Base-by-base conservation (phyloP, 2,113 vertebrate genomes). In the Speoplatyrhinus poulsoni region DNA sequence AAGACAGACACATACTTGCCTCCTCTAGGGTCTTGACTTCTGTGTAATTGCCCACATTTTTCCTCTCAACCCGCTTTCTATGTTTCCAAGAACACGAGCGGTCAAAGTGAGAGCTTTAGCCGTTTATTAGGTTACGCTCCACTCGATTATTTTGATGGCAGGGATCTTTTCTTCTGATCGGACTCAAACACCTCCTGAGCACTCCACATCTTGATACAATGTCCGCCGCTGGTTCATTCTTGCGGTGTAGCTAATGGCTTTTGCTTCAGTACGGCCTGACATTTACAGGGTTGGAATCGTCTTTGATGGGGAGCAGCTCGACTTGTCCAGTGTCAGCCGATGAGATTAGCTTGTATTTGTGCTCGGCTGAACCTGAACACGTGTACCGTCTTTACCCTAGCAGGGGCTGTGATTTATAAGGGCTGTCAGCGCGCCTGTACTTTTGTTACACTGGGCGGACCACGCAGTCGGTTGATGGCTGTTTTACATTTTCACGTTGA, bases 71-170 rank as follows among this genome's bases (percentile, higher is more conserved):
- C 8, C 33, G 16, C 65, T 73, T 55, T 65, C 65, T 82, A 62
- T 67, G 36, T 82, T 69, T 81, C 70, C 36, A 75, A 80, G 72
- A 86, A 65, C 66, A 72, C 17, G 84, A 80, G 73, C 8, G 1
- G 48, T 67, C 12, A 70, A 79, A 82, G 72, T 26, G 17, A 6
- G 60, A 47, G n/a, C 16, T 62, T 62, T 16, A 54, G 62, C 66
- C 17, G 62, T 82, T 86, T 85, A 87, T 82, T 81, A 80, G 80
- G 69, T 87, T 87, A 75, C 79, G 63, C 49, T 85, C 16, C 59
- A 62, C 47, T 65, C 76, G 66, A 82, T 85, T 80, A 81, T 87
- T 88, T 82, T 83, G 62, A 75, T n/a, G 65, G 62, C 33, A 61
- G 57, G 69, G 8, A 0, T 9, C 72, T 65, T 69, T 71, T 79